Evolutionary conservation across 2,113 vertebrate genomes (phyloP), one percentile per base, ranked within the genome.

Genomic region (Albula glossodonta): DNA sequence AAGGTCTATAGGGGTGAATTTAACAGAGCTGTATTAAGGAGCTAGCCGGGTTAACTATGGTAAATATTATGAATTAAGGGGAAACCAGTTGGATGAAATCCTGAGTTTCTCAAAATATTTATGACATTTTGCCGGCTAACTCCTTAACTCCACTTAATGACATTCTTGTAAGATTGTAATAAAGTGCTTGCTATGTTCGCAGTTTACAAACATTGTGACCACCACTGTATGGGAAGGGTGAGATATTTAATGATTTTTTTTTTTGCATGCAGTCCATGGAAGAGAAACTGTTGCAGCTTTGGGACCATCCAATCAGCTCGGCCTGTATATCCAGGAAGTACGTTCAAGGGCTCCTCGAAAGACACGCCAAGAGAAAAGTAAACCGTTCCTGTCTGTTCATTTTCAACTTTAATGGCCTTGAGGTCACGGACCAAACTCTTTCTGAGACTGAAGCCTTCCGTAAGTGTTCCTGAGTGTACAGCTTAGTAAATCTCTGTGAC

Each of bases 271-370:
- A 99, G 97, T 90, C 90, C 83, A 93, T 96, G 91, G 94, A 95
- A 81, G 93, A 94, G 92, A 97, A 96, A 87, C 93, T 97, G 83
- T 92, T 87, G 86, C 96, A 95, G 82, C 92, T 96, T 81, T 99
- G 97, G 97, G 96, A 97, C 90, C 97, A 98, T 92, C 97, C 97
- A 0, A 51, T 96, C 90, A 98, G 95, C 85, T 97, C 96, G 1
- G 96, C 95, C 52, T 93, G 93, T 53, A 95, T 97, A 91, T 97
- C 97, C 84, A 95, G 93, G 93, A 96, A 95, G 52, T 98, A 98
- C 0, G 95, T 98, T 87, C 92, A 93, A 80, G 89, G 81, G 25
- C 77, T 97, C 83, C 93, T 99, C 0, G 94, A 95, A 89, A 96
- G 96, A 90, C 92, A 92, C 57, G 90, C 84, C 89, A 96, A 90